These are phyloP conservation scores for Diachasma alloeum DNA, from an alignment of 1,140 invertebrate species.

Conservation along the genomic window DNA sequence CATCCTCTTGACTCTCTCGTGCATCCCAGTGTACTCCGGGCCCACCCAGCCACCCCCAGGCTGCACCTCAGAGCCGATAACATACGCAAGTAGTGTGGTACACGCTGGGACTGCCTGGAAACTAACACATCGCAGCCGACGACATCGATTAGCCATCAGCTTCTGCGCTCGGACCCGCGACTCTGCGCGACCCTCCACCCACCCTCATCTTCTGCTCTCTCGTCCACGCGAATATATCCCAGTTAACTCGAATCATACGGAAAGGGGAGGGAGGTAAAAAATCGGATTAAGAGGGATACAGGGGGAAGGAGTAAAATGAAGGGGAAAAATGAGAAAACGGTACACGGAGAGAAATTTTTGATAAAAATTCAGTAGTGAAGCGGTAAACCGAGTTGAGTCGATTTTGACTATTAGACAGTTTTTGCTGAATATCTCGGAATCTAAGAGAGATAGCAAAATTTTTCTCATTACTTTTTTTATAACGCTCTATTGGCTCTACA, in stretches of 20 bases:
- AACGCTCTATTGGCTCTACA: no score
- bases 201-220: conserved; percentile 4
- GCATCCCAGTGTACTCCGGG: neutral
- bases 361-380: no score
- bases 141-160: conserved; percentile 38
- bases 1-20: no score
- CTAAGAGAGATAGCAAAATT: no score
- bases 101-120: neutral
- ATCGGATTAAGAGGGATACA: neutral
- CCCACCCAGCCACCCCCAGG: neutral
- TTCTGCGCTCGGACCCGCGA: conserved; percentile 32
- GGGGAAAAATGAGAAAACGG: no score
- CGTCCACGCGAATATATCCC: neutral
- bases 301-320: neutral
- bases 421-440: no score
- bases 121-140: conserved; percentile 21
- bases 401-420: no score
- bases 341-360: no score
- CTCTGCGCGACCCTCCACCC: conserved; percentile 11
- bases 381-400: no score
- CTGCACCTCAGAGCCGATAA: neutral
- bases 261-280: neutral
- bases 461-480: no score
- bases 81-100: conserved; percentile 33
- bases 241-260: neutral